Conservation (phyloP, 1,140 invertebrate species). For the Neomicropteryx cornuta region DNA sequence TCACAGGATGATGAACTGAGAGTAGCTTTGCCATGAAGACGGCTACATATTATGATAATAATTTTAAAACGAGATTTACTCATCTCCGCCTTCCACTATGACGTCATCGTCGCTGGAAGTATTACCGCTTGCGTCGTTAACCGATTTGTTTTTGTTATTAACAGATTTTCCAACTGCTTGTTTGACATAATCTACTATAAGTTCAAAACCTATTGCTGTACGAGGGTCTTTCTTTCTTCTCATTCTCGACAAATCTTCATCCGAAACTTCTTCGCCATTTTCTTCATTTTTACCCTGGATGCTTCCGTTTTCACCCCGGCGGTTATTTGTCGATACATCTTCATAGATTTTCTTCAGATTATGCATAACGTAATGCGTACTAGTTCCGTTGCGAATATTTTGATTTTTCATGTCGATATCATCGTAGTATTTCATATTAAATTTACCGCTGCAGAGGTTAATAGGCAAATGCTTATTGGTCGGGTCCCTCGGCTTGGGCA, state of each 20-base stretch:
- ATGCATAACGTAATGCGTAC: slow-evolving; percentile 42
- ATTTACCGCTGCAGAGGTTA: slow-evolving; percentile 11
- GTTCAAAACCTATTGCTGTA: slow-evolving; percentile 12
- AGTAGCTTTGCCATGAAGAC: too few relatives aligned
- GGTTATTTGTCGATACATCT: slow-evolving; percentile 28
- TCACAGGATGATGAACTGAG: too few relatives aligned
- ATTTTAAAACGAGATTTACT: too few relatives aligned
- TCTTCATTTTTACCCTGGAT: too few relatives aligned
- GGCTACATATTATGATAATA: too few relatives aligned
- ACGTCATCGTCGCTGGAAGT: slow-evolving; percentile 12
- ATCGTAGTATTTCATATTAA: slow-evolving; percentile 14
- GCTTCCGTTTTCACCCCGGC: too few relatives aligned
- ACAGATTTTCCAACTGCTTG: slow-evolving; percentile 5
- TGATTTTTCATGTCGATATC: slow-evolving; percentile 7
- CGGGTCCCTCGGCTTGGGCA: slow-evolving; percentile 35
- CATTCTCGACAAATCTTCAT: too few relatives aligned
- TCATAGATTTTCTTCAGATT: slow-evolving; percentile 41
- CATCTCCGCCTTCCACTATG: slow-evolving; percentile 9
- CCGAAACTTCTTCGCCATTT: too few relatives aligned
- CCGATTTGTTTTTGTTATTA: too few relatives aligned
- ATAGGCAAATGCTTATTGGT: slow-evolving; percentile 8
- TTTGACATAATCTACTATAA: slow-evolving; percentile 15
- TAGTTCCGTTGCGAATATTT: slow-evolving; percentile 20
- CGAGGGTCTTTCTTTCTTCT: slow-evolving; percentile 14
- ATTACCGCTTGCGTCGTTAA: slow-evolving; percentile 6